Evolutionary conservation across 1,140 invertebrate species (phyloP), one percentile per base, ranked within the genome.

Genomic region (Vanessa tameamea): DNA sequence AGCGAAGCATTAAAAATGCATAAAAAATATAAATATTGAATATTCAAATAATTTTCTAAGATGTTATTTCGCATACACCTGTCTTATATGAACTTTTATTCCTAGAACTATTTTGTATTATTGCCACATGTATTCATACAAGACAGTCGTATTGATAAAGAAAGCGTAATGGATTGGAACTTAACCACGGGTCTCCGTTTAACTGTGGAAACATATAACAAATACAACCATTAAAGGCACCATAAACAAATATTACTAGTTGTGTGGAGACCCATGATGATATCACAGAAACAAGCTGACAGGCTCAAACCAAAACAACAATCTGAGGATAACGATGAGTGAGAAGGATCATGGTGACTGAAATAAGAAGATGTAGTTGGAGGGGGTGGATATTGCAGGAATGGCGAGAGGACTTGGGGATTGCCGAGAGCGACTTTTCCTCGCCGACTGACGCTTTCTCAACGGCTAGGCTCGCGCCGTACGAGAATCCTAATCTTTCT

Each of bases 321-420:
- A 91, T 92, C 70, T 94, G 94, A 64, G 94, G 94, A 83, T 94
- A 95, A 83, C 94, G 93, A 87, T 94, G 94, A 65, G 94, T 95
- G 77, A 95, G 92, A 51, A 95, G 90, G 83, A 95, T 92, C 90
- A 95, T 93, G 64, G 94, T 94, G 74, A 95, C 92, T 23, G 94
- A 95, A 79, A 95, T 93, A 80, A 95, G 90, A 63, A 95, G 84
- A 88, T 95, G 94, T 71, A 95, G 86, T 83, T 95, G 94, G 81
- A 95, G 91, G 64, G 94, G 93, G 79, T 94, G 94, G 83, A 94
- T 93, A 81, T 94, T 94, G 88, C 94, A 94, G 77, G 93, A 87
- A 78, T 90, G 87, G 43, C 89, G 88, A 69, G 82, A 77, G 78
- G 79, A 76, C 71, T 88, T 89, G 64, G 89, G 86, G 80, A 91